Evolutionary conservation across 2,797 vertebrate species (phyloP).

Genomic region (Denticeps clupeoides): DNA sequence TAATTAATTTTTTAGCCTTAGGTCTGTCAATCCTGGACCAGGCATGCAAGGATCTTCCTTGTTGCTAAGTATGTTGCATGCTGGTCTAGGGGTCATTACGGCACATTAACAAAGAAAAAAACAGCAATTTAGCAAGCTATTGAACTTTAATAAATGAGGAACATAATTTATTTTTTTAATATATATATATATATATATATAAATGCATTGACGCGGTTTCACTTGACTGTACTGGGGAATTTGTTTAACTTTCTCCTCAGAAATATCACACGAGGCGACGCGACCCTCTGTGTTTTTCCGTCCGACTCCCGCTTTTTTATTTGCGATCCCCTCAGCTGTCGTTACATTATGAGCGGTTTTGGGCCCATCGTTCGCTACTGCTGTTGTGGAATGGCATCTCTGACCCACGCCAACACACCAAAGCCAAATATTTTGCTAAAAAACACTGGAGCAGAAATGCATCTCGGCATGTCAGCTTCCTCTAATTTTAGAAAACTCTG

Average conservation of each 20-base stretch:
- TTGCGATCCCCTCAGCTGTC: constrained; percentile 50
- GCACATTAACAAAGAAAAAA: constrained; percentile 14
- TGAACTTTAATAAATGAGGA: not conserved
- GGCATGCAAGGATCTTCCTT: too few species aligned
- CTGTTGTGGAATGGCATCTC: constrained; percentile 24
- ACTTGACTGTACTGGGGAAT: constrained; percentile 55
- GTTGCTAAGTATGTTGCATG: too few species aligned
- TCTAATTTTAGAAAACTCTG: constrained; percentile 11
- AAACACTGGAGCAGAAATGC: not conserved
- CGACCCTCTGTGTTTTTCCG: constrained; percentile 37
- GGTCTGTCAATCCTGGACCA: too few species aligned
- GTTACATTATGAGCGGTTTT: constrained; percentile 42
- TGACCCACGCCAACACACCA: constrained; percentile 17
- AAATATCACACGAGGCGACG: constrained; percentile 58
- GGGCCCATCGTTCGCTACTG: constrained; percentile 34
- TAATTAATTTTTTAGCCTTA: too few species aligned
- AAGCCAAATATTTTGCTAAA: not conserved
- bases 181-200: not conserved
- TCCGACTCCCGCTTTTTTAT: constrained; percentile 32
- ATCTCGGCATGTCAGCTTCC: constrained; percentile 6
- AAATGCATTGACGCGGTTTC: constrained; percentile 53
- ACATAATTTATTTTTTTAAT: not conserved
- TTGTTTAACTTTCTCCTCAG: constrained; percentile 60
- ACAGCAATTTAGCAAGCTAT: not conserved
- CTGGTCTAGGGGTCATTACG: too few species aligned